phyloP scores from a whole-genome alignment of 2,888 invertebrate species.

The Pyrrhopygopsis socrates region DNA sequence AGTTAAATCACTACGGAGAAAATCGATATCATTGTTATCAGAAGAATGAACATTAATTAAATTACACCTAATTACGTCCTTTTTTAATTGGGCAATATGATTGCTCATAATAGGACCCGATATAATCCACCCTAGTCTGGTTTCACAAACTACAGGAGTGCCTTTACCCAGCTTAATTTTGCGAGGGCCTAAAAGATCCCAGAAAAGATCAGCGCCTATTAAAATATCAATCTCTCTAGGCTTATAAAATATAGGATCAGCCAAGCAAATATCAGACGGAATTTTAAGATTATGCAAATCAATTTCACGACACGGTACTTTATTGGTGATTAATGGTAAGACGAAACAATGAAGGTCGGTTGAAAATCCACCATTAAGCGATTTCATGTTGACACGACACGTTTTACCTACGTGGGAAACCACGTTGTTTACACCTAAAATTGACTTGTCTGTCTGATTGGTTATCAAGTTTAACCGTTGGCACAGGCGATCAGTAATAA shows the following conservation, averaged over 20 bases:
- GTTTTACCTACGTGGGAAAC: constrained; percentile 14
- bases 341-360: constrained; percentile 68
- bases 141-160: constrained; percentile 64
- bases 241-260: constrained; percentile 78
- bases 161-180: constrained; percentile 62
- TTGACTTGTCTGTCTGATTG: background rate
- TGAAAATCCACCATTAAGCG: constrained; percentile 36
- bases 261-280: constrained; percentile 75
- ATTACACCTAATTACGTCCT: background rate
- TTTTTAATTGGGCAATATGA: background rate
- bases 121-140: constrained; percentile 78
- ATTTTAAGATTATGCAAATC: constrained; percentile 64
- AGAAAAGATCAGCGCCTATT: constrained; percentile 76
- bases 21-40: background rate
- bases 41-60: too few relatives aligned
- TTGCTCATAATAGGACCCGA: constrained; percentile 57
- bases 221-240: constrained; percentile 70
- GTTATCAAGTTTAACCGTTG: background rate
- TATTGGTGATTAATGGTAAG: constrained; percentile 73
- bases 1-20: background rate
- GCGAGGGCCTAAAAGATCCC: constrained; percentile 71
- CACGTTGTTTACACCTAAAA: constrained; percentile 43
- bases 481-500: constrained; percentile 26
- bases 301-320: constrained; percentile 58
- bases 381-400: constrained; percentile 33